Base-by-base conservation (phyloP, 2,797 vertebrate genomes). In the Bradypus variegatus region DNA sequence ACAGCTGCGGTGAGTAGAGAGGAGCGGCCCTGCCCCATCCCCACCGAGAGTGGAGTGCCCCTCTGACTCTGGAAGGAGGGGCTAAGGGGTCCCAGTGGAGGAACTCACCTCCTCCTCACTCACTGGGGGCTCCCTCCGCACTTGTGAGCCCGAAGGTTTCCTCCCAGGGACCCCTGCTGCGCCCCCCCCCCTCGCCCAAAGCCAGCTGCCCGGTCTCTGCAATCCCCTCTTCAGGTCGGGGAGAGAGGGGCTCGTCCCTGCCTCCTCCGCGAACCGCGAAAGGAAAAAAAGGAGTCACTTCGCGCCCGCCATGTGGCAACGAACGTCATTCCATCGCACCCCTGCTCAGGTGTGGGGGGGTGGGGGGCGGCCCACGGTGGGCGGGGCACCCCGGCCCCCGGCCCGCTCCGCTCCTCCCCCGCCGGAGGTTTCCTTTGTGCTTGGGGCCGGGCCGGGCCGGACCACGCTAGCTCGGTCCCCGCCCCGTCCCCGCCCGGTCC, bases 401-500 rank as follows among this genome's bases (percentile, higher is more conserved):
- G 82, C 73, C 86, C 64, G 89, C 27, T 0, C 72, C 33, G 88
- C 95, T 91, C 89, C 94, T 95, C 95, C 96, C 95, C 94, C 94
- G 89, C 94, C 89, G 94, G 67, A 15, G 90, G 85, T 90, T 97
- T 96, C 96, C 96, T 88, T 81, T 96, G 97, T 96, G 94, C 93
- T 45, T 50, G 92, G 18, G 82, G 90, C 93, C 86, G n/a, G 83
- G 91, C 73, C 13, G 81, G 78, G 82, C 89, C 62, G 3, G 90
- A 89, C 83, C 33, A 45, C 83, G 60, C 62, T 72, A 53, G 80
- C 89, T 82, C 11, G 89, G 77, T 87, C 88, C 78, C 90, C 92
- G 88, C 86, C 93, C 90, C 85, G 69, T 89, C 88, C 87, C 89
- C 87, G 80, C 93, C 94, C 45, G 91, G 92, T 48, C 91, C 90